Evolutionary conservation across 2,888 invertebrate species (phyloP).

Genomic region (Plemyria rubiginata): DNA sequence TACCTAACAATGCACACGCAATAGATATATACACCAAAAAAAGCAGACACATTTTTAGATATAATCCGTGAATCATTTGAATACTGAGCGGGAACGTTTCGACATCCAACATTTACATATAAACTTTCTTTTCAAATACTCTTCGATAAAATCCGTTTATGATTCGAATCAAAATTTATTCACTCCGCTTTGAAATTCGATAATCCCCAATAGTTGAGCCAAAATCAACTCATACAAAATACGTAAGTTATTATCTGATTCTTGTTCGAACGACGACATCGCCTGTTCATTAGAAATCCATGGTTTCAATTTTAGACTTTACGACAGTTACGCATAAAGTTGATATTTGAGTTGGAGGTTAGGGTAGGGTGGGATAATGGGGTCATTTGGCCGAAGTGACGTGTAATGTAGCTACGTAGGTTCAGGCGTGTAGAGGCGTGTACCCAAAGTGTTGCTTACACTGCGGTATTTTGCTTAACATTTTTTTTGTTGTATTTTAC

Average conservation of each 20-base stretch:
- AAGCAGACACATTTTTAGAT: conserved; percentile 30
- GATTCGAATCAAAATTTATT: conserved; percentile 56
- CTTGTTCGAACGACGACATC: conserved; percentile 57
- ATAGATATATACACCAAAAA: conserved; percentile 2
- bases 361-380: conserved; percentile 70
- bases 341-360: conserved; percentile 50
- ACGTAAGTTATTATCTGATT: conserved; percentile 70
- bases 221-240: conserved; percentile 65
- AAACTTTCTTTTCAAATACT: conserved; percentile 42
- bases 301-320: conserved; percentile 54
- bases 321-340: conserved; percentile 52
- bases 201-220: conserved; percentile 62
- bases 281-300: conserved; percentile 60
- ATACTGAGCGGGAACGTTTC: conserved; percentile 41
- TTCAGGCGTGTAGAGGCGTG: conserved; percentile 65
- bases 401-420: conserved; percentile 59
- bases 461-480: conserved; percentile 12
- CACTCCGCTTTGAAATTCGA: conserved; percentile 56
- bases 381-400: conserved; percentile 73
- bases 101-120: conserved; percentile 42
- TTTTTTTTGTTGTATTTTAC: not conserved
- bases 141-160: conserved; percentile 47
- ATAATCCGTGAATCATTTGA: conserved; percentile 43
- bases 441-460: conserved; percentile 67
- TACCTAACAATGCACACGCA: not conserved